A percentile compares a stretch with the other conserved stretches of the same genome.
Conservation (phyloP, 2,113 vertebrate species). For the Rhynchomys soricoides region DNA sequence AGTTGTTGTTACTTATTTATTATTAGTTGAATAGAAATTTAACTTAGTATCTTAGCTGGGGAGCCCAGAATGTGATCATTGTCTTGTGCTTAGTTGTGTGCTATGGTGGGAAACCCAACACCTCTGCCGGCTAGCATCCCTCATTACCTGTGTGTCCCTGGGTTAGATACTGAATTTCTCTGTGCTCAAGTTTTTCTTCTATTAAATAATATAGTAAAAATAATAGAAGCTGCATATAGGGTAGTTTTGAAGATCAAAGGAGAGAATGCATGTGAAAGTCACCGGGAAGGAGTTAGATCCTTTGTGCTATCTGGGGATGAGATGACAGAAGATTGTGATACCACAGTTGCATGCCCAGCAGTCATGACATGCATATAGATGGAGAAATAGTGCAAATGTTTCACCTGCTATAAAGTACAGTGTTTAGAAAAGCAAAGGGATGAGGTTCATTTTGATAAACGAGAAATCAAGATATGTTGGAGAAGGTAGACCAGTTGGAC, state of each 20-base stretch:
- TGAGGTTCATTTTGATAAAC: neutral
- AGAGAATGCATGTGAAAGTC: neutral
- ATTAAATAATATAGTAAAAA: neutral
- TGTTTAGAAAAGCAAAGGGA: neutral
- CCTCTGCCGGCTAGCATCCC: neutral
- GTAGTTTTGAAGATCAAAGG: neutral
- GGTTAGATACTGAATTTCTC: neutral
- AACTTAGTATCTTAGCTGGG: neutral
- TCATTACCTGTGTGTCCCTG: neutral
- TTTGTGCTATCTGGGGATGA: neutral
- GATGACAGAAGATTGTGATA: neutral
- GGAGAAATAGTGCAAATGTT: neutral
- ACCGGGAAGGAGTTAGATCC: neutral
- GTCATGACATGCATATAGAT: neutral
- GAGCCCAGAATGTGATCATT: neutral
- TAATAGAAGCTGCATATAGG: neutral
- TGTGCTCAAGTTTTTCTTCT: slow-evolving; percentile 8
- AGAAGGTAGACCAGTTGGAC: neutral
- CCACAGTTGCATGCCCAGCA: neutral
- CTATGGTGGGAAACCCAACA: neutral
- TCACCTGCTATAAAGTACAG: neutral
- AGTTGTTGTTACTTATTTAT: neutral
- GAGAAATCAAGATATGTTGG: neutral
- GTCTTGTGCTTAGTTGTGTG: neutral
- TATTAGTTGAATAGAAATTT: neutral